Base-by-base conservation (phyloP, 2,797 vertebrate species). In the Antennarius maculatus region DNA sequence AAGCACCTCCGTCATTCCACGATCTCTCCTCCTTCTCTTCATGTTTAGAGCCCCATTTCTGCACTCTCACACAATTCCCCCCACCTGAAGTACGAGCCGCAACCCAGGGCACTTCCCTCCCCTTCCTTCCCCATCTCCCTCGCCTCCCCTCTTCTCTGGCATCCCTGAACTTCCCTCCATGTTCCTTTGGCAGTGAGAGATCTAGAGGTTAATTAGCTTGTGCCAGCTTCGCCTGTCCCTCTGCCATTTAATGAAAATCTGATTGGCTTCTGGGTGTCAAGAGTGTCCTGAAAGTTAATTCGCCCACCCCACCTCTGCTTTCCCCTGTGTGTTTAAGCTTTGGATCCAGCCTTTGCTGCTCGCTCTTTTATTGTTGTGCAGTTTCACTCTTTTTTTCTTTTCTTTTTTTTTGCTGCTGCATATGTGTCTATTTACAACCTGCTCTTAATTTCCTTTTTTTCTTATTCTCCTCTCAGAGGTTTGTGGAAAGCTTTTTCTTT, bases 241-340 rank as follows among this genome's bases (percentile, higher is more conserved):
- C 86, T 89, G 89, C 88, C 90, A 91, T 90, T 93, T 94, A 94
- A 94, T 93, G 91, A 92, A 94, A 93, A 93, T 92, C 92, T 93
- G 92, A 94, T 94, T 94, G 92, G 91, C 89, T 92, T 91, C 90
- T 93, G 86, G 86, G 89, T 93, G 93, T 94, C 92, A 93, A 92
- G 92, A 93, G 93, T 93, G 92, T 90, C 89, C 87, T 93, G 90
- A 90, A 91, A 93, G 93, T 93, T 94, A 94, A 93, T 94, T 93
- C 83, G 78, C 89, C 85, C 52, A 72, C 80, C 69, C 76, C 84
- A 83, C 78, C 77, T 77, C 72, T 76, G 54, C 73, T 84, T 76
- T 86, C 89, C 89, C 87, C 67, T 63, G 86, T 88, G 88, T 86
- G 81, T 82, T 83, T 80, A 80, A 84, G 85, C 85, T 69, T 81